phyloP scores from a whole-genome alignment of 2,888 invertebrate species.

The Sarcophaga rosellei region DNA sequence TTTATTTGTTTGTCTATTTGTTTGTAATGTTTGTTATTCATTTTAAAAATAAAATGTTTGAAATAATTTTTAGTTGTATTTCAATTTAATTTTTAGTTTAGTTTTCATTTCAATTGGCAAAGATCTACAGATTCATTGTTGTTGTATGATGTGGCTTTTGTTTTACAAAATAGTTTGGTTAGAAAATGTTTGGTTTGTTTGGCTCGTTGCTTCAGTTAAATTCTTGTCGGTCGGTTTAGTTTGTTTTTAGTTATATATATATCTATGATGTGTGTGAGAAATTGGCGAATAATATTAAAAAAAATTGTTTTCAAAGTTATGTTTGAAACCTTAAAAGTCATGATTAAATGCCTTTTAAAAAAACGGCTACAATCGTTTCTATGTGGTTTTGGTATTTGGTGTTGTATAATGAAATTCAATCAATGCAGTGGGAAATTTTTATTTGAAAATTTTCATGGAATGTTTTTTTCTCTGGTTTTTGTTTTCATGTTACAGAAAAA shows the following conservation, averaged over 20 bases:
- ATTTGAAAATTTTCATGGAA: neutral
- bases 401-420: slow-evolving; percentile 21
- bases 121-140: too few relatives aligned
- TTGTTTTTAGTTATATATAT: neutral
- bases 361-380: neutral
- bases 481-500: neutral
- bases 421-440: slow-evolving; percentile 14
- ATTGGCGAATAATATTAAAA: slow-evolving; percentile 18
- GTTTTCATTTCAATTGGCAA: slow-evolving; percentile 43
- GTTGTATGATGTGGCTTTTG: slow-evolving; percentile 58
- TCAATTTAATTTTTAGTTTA: slow-evolving; percentile 38
- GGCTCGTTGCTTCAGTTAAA: slow-evolving; percentile 58
- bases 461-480: neutral
- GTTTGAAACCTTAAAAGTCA: slow-evolving; percentile 38
- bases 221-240: slow-evolving; percentile 26
- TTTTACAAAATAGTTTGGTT: slow-evolving; percentile 64
- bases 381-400: slow-evolving; percentile 32
- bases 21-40: slow-evolving; percentile 32
- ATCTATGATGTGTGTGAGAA: slow-evolving; percentile 35
- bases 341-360: slow-evolving; percentile 35
- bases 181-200: slow-evolving; percentile 51
- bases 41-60: slow-evolving; percentile 7
- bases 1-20: slow-evolving; percentile 41
- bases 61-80: slow-evolving; percentile 26
- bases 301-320: neutral